phyloP scores from a whole-genome alignment of 2,888 invertebrate species.

The Nowickia ferox region DNA sequence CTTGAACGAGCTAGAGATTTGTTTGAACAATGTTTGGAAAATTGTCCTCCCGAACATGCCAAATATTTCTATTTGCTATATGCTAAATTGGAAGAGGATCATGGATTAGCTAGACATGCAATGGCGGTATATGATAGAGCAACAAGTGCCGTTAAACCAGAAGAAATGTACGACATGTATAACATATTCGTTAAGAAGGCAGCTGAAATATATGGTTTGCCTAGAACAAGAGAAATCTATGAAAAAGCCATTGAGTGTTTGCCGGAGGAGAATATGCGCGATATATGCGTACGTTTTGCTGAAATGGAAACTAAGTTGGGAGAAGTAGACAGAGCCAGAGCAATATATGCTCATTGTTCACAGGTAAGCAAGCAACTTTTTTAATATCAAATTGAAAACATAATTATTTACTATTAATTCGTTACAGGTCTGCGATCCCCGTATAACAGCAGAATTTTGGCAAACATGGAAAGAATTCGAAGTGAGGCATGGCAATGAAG shows the following conservation, averaged over 20 bases:
- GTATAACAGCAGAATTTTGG: constrained; percentile 98
- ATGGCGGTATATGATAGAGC: constrained; percentile 99
- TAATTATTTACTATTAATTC: neutral
- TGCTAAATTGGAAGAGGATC: constrained; percentile 99
- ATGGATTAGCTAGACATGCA: constrained; percentile 98
- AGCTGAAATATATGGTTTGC: constrained; percentile 98
- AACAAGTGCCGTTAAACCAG: constrained; percentile 94
- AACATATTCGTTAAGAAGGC: constrained; percentile 99
- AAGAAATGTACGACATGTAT: constrained; percentile 98
- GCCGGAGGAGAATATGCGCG: constrained; percentile 94
- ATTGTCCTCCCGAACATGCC: constrained; percentile 97
- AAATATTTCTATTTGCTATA: constrained; percentile 97
- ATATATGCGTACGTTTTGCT: constrained; percentile 98
- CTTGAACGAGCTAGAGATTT: constrained; percentile 98
- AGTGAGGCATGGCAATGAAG: constrained; percentile 99
- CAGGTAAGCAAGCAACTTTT: constrained; percentile 86
- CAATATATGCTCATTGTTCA: constrained; percentile 98
- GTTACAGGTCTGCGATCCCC: constrained; percentile 91
- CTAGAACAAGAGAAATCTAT: constrained; percentile 98
- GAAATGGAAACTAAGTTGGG: constrained; percentile 99
- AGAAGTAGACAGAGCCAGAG: constrained; percentile 98
- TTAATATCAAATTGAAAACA: neutral
- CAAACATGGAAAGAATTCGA: constrained; percentile 99
- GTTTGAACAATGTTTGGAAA: constrained; percentile 98
- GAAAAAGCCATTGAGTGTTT: constrained; percentile 98